These are phyloP conservation scores for Enteromius anoplus DNA, from an alignment of 2,797 vertebrate species.

Conservation along the genomic window DNA sequence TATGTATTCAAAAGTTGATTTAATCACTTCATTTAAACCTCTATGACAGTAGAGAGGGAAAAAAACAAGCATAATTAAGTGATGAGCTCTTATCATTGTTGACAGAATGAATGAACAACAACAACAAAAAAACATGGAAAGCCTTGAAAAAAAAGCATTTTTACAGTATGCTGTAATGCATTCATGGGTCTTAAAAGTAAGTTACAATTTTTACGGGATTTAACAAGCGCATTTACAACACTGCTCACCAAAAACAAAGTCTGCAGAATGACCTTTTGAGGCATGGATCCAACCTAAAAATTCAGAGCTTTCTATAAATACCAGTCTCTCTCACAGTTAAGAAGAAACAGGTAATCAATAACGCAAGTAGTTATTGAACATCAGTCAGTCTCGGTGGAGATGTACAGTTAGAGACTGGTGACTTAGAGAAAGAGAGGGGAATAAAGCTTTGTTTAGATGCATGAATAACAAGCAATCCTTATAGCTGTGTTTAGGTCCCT, in stretches of 20 bases:
- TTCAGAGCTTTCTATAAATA: constrained; percentile 41
- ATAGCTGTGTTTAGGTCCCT: constrained; percentile 11
- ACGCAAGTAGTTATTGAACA: constrained; percentile 34
- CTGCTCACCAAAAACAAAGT: background rate
- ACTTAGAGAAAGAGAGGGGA: constrained; percentile 47
- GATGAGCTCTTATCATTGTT: background rate
- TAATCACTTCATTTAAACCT: background rate
- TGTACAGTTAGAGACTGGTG: constrained; percentile 20
- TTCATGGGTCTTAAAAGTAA: background rate
- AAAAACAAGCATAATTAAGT: background rate
- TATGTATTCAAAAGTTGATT: background rate
- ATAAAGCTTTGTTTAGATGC: constrained; percentile 57
- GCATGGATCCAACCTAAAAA: constrained; percentile 28
- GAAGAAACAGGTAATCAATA: constrained; percentile 50
- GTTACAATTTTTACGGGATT: background rate
- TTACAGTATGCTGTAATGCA: background rate
- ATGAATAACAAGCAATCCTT: constrained; percentile 28
- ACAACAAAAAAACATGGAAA: background rate
- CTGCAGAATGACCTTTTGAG: background rate
- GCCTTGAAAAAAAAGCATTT: background rate
- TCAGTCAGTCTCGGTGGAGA: constrained; percentile 39
- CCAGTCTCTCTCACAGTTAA: constrained; percentile 27
- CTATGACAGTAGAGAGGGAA: background rate
- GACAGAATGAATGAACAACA: background rate
- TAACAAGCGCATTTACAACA: background rate